phyloP scores from a whole-genome alignment of 2,797 vertebrate species.

The Sebastes steindachneri region DNA sequence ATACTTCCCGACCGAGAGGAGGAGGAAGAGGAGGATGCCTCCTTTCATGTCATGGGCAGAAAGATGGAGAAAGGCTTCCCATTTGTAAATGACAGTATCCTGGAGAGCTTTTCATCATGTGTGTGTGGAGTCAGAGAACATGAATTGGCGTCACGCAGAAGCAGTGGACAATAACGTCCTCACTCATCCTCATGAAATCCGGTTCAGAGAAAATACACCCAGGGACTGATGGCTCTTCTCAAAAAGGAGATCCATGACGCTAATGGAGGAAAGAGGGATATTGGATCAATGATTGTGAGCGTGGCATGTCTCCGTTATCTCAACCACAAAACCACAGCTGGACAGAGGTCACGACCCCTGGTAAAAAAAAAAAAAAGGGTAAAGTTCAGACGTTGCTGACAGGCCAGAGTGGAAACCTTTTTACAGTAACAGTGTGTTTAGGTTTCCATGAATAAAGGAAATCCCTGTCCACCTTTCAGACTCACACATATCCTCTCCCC shows the following conservation, averaged over 20 bases:
- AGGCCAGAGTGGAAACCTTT: not conserved
- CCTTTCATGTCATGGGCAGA: conserved; percentile 42
- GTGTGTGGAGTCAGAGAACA: conserved; percentile 23
- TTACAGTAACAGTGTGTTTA: not conserved
- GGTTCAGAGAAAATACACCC: conserved; percentile 18
- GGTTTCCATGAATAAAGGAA: not conserved
- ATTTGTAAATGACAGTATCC: conserved; percentile 71
- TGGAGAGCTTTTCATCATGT: conserved; percentile 62
- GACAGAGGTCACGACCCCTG: conserved; percentile 48
- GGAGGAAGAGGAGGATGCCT: conserved; percentile 19
- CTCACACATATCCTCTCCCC: not conserved
- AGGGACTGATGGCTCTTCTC: conserved; percentile 10
- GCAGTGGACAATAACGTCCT: conserved; percentile 29
- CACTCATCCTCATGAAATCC: conserved; percentile 33
- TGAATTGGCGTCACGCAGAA: conserved; percentile 6
- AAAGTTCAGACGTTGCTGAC: conserved; percentile 35
- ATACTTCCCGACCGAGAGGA: conserved; percentile 38
- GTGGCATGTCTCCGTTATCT: conserved; percentile 21
- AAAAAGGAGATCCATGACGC: conserved; percentile 44
- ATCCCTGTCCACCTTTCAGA: not conserved
- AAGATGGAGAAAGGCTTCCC: conserved; percentile 45
- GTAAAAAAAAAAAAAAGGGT: not conserved
- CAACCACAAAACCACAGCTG: conserved; percentile 49
- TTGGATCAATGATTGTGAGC: conserved; percentile 43
- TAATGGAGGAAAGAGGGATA: conserved; percentile 39